Conservation (phyloP, 2,888 invertebrate species). For the Deilephila elpenor region DNA sequence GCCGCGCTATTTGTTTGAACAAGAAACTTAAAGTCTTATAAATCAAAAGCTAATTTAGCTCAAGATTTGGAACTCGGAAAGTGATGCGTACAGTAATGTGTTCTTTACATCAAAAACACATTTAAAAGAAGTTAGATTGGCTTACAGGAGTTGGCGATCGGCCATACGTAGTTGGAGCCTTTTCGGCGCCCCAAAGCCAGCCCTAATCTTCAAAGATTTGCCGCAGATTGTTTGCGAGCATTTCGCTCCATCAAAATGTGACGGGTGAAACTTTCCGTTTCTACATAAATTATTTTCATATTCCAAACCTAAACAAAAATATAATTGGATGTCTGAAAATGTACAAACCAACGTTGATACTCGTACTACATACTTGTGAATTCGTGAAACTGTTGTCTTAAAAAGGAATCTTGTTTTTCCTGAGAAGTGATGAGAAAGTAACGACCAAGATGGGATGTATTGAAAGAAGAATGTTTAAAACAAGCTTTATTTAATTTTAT, state of each 20-base stretch:
- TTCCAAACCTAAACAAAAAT: conserved; percentile 29
- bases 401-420: neutral
- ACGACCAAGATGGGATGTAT: conserved; percentile 32
- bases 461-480: conserved; percentile 69
- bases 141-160: conserved; percentile 80
- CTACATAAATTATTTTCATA: conserved; percentile 70
- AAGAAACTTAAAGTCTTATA: conserved; percentile 67
- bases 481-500: conserved; percentile 81
- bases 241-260: conserved; percentile 78
- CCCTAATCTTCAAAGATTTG: conserved; percentile 79
- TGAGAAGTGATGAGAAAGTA: neutral
- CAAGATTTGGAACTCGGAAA: conserved; percentile 68
- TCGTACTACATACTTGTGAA: no score
- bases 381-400: no score
- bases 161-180: conserved; percentile 79
- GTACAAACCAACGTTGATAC: neutral
- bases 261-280: conserved; percentile 63
- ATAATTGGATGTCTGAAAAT: neutral
- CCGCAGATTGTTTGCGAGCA: conserved; percentile 80
- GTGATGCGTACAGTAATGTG: conserved; percentile 79
- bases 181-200: conserved; percentile 74
- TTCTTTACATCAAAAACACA: conserved; percentile 84
- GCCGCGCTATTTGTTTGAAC: neutral
- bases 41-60: conserved; percentile 81
- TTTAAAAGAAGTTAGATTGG: conserved; percentile 85